Evolutionary conservation across 2,888 invertebrate genomes (phyloP), one percentile per base, ranked within the genome.

Genomic region (Apodemia zela): DNA sequence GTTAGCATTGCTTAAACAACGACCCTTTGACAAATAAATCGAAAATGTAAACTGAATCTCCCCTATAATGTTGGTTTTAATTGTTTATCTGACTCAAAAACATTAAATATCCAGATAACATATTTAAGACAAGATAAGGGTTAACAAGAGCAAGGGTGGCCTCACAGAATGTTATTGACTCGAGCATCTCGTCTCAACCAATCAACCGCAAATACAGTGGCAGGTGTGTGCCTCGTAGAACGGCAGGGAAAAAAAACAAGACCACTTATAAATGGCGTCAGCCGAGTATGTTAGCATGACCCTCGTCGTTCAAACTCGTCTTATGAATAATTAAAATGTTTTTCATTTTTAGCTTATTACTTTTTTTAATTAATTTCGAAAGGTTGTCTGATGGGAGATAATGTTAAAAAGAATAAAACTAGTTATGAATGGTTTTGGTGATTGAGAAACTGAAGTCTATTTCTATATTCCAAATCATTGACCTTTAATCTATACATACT

Each of bases 191-290:
- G 61, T 49, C 64, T 65, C 75, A 74, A 73, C 90, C 90, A 89
- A 89, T 89, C 81, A 77, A 76, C 71, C 68, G 73, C 72, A 67
- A 73, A 76, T 65, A 68, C 65, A 65, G 66, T 65, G 75, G 80
- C 87, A 87, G 89, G 87, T 88, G 89, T 51, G 42, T 13, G 45
- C n/a, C 45, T 42, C 42, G 15, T 15, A 38, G 33, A 35, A 38
- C 78, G 75, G 77, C 33, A 33, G 33, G 33, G 8, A 33, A 29
- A 29, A 33, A 33, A 33, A 33, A 79, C 80, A 76, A 78, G 77
- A 80, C 76, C 80, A 80, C 84, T 87, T 88, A 86, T 84, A 88
- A 89, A 89, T 88, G 88, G 87, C 84, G 76, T 51, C 51, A 51
- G 72, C 81, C 81, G 75, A 33, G 33, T 33, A 33, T 78, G 81